These are phyloP conservation scores for Hipparchia semele DNA, from an alignment of 2,888 invertebrate species.

Conservation along the genomic window DNA sequence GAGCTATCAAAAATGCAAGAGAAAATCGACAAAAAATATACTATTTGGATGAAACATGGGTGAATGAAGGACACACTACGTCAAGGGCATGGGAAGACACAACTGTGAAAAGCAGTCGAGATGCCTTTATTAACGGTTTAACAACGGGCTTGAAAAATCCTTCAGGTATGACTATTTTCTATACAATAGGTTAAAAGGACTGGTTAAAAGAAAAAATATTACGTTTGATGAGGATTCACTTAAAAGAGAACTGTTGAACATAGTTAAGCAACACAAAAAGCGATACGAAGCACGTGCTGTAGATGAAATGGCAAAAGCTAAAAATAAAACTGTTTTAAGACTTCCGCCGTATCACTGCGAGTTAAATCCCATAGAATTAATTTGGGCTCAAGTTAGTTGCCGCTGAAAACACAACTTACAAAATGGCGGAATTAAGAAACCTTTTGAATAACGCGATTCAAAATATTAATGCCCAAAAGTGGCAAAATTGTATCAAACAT, in stretches of 20 bases:
- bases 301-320: background rate
- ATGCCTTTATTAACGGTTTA: too few relatives aligned
- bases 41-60: too few relatives aligned
- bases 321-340: background rate
- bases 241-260: background rate
- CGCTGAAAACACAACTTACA: background rate
- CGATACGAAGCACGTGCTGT: background rate
- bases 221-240: too few relatives aligned
- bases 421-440: background rate
- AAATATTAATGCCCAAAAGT: background rate
- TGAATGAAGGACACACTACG: too few relatives aligned
- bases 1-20: too few relatives aligned
- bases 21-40: too few relatives aligned
- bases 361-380: background rate
- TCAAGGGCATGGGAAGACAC: too few relatives aligned
- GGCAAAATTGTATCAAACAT: background rate
- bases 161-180: too few relatives aligned
- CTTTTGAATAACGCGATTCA: background rate
- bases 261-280: background rate
- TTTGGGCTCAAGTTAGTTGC: background rate
- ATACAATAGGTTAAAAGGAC: too few relatives aligned
- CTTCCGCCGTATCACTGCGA: background rate
- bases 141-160: too few relatives aligned
- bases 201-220: too few relatives aligned
- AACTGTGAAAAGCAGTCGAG: too few relatives aligned